Conservation (phyloP, 2,797 vertebrate genomes). For the Alcedo quadribrachys region DNA sequence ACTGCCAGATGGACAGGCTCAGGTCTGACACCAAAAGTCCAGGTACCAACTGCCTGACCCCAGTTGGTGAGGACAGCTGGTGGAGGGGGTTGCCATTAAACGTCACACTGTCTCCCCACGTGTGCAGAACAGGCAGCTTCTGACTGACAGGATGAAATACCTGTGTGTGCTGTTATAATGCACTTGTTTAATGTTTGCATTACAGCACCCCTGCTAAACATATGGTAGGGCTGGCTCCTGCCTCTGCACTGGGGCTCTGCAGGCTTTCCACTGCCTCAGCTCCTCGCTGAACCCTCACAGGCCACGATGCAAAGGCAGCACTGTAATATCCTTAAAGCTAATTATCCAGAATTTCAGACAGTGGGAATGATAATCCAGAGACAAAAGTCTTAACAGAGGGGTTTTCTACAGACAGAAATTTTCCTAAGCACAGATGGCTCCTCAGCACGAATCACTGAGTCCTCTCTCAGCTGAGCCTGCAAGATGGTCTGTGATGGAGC, state of each 20-base stretch:
- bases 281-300: not conserved
- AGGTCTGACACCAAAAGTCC: not conserved
- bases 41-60: not conserved
- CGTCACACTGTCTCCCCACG: accelerated
- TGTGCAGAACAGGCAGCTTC: not conserved
- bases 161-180: not conserved
- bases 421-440: not conserved
- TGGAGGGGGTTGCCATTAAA: not conserved
- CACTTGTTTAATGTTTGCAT: not conserved
- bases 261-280: not conserved
- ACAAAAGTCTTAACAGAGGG: not conserved
- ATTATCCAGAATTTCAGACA: not conserved
- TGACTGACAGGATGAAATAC: not conserved
- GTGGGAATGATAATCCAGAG: not conserved
- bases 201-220: not conserved
- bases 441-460: accelerated
- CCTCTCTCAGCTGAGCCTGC: not conserved
- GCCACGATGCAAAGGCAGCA: not conserved
- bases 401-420: not conserved
- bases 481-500: not conserved
- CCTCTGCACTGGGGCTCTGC: accelerated
- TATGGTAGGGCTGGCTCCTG: not conserved
- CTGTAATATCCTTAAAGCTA: not conserved
- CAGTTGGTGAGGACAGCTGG: accelerated
- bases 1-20: not conserved